Base-by-base conservation (phyloP, 2,888 invertebrate genomes). In the Parnassius glacialis region DNA sequence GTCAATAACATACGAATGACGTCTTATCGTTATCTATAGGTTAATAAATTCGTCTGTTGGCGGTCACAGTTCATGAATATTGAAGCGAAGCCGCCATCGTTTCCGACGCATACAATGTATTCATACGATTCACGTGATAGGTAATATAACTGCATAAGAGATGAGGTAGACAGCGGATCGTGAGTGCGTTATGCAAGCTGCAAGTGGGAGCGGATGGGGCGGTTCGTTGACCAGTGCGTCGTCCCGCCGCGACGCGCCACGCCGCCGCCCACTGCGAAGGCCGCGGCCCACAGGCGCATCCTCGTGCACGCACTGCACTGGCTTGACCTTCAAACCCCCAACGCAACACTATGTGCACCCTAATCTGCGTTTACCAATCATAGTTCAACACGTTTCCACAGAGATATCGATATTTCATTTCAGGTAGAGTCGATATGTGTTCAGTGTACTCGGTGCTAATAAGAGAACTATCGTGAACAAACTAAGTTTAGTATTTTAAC, bases 151-250 rank as follows among this genome's bases (percentile, higher is more conserved):
- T 82, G 83, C 83, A 80, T 80, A 79, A 73, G 76, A 78, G 81
- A 83, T 83, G 80, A 79, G 79, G 74, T 70, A 71, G 76, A 74
- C 65, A 64, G 67, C 67, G 78, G 76, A 77, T 77, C 71, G 75
- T 74, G 71, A 84, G 74, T 79, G 82, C 81, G 78, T 89, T 87
- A 87, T 89, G 88, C 89, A 88, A 90, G 88, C 76, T 74, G 78
- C 74, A 74, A 71, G 77, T 74, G 73, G 72, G 73, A 74, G 76
- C 79, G 78, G 74, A 75, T 83, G 76, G 85, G 85, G 86, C 87
- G 85, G 90, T 89, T 91, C 91, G 90, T 86, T 90, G 91, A 90
- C 90, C 91, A 90, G 89, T 82, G 85, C 89, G 86, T 84, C 80
- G 87, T 85, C 86, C 90, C 85, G 83, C 79, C 86, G 79, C 80